A percentile compares a stretch with the other conserved stretches of the same genome.
These are phyloP conservation scores for Cantharis rufa DNA, from an alignment of 2,888 invertebrate genomes.

Conservation along the genomic window DNA sequence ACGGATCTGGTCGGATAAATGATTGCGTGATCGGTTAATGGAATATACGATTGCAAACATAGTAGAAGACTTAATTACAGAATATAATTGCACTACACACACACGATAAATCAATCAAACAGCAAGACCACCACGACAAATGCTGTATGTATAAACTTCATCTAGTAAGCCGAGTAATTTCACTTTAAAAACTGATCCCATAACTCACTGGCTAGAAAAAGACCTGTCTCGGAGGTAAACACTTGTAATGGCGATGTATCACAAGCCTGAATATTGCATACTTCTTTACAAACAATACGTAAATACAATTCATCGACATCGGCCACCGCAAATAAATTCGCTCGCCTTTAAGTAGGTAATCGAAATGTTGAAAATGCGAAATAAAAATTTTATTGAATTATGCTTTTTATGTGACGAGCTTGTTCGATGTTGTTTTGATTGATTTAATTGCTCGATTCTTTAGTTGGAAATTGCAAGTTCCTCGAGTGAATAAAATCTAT, in stretches of 20 bases:
- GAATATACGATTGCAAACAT: background rate
- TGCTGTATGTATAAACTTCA: constrained; percentile 19
- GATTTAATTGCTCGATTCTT: constrained; percentile 4
- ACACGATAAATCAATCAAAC: constrained; percentile 27
- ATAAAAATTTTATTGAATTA: background rate
- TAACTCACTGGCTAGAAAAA: constrained; percentile 33
- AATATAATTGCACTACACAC: constrained; percentile 18
- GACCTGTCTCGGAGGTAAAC: constrained; percentile 29
- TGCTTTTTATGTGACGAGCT: background rate
- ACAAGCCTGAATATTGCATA: constrained; percentile 26
- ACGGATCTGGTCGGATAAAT: background rate
- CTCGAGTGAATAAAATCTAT: constrained; percentile 7
- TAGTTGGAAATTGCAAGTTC: constrained; percentile 15
- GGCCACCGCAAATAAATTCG: background rate
- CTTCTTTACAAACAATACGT: background rate
- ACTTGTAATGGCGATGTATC: constrained; percentile 34
- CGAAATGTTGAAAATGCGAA: background rate
- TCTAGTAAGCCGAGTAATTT: constrained; percentile 29
- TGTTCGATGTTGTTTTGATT: background rate
- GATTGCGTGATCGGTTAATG: background rate
- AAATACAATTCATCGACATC: background rate
- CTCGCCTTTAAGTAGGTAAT: background rate
- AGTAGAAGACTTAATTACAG: constrained; percentile 10
- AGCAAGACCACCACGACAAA: constrained; percentile 25
- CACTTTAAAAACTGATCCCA: constrained; percentile 33